Percentiles rank a stretch among this genome's conserved stretches.
Evolutionary conservation across 2,113 vertebrate genomes (phyloP).

Genomic region (Tiliqua scincoides): DNA sequence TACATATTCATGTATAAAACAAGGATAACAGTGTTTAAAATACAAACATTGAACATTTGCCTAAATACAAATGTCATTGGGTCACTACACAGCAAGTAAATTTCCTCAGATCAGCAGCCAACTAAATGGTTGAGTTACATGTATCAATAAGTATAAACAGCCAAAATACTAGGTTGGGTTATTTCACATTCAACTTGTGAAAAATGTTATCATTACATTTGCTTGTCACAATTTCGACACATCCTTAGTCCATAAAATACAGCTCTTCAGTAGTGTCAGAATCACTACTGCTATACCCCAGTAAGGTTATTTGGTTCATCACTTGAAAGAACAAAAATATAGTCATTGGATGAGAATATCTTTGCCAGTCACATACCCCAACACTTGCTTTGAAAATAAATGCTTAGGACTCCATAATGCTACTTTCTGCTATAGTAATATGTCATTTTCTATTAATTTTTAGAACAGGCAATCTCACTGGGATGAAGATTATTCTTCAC

Average conservation of each 20-base stretch:
- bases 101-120: conserved; percentile 52
- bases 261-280: conserved; percentile 38
- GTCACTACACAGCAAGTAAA: conserved; percentile 60
- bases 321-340: conserved; percentile 28
- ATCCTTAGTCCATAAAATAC: conserved; percentile 53
- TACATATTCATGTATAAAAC: conserved; percentile 60
- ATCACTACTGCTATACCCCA: conserved; percentile 12
- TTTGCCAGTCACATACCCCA: neutral
- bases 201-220: conserved; percentile 65
- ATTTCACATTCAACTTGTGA: conserved; percentile 62
- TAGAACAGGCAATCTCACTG: conserved; percentile 2
- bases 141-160: conserved; percentile 54
- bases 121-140: conserved; percentile 39
- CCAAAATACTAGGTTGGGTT: conserved; percentile 63
- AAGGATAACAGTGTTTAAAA: conserved; percentile 54
- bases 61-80: conserved; percentile 65
- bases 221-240: conserved; percentile 58
- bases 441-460: conserved; percentile 32
- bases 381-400: conserved; percentile 38
- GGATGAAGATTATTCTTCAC: neutral
- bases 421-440: neutral
- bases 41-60: conserved; percentile 68
- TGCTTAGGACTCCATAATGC: conserved; percentile 18
- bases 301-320: conserved; percentile 40
- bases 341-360: neutral